Conservation (phyloP, 53 echinoderm and acorn worm genomes). For the Luidia sarsii region DNA sequence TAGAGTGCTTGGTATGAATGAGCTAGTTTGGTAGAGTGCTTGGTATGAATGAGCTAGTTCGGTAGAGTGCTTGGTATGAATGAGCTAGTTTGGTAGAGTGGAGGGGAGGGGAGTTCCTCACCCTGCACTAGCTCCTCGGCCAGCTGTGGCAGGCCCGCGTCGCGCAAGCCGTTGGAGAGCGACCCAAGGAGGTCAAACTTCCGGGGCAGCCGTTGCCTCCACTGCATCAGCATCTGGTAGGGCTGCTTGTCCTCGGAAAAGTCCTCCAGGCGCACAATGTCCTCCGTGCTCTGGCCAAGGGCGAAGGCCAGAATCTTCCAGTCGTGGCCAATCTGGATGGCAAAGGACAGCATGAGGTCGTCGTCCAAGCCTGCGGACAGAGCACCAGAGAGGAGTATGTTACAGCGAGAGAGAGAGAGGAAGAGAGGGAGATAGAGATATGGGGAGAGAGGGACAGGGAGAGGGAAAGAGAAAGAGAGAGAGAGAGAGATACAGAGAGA, state of each 20-base stretch:
- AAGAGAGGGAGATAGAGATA: too few relatives aligned
- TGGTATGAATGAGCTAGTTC: too few relatives aligned
- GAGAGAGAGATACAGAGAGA: too few relatives aligned
- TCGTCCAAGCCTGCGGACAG: slow-evolving; percentile 39
- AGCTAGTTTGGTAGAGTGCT: too few relatives aligned
- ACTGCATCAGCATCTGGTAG: slow-evolving; percentile 54
- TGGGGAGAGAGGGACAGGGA: too few relatives aligned
- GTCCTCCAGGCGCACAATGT: not conserved
- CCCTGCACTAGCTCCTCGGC: slow-evolving; percentile 49
- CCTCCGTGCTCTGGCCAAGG: not conserved
- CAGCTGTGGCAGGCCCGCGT: slow-evolving; percentile 24
- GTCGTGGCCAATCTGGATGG: slow-evolving; percentile 26
- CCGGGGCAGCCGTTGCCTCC: slow-evolving; percentile 41
- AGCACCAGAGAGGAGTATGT: not conserved
- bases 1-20: too few relatives aligned
- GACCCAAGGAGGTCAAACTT: slow-evolving; percentile 46
- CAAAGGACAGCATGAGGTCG: slow-evolving; percentile 30
- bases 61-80: too few relatives aligned
- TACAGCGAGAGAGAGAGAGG: too few relatives aligned
- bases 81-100: too few relatives aligned
- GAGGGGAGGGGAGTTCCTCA: too few relatives aligned
- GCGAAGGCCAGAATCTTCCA: slow-evolving; percentile 24
- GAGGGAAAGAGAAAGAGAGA: too few relatives aligned
- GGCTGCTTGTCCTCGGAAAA: slow-evolving; percentile 27
- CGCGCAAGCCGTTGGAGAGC: slow-evolving; percentile 35